Evolutionary conservation across 2,797 vertebrate genomes (phyloP).

Genomic region (Neostethus bicornis): DNA sequence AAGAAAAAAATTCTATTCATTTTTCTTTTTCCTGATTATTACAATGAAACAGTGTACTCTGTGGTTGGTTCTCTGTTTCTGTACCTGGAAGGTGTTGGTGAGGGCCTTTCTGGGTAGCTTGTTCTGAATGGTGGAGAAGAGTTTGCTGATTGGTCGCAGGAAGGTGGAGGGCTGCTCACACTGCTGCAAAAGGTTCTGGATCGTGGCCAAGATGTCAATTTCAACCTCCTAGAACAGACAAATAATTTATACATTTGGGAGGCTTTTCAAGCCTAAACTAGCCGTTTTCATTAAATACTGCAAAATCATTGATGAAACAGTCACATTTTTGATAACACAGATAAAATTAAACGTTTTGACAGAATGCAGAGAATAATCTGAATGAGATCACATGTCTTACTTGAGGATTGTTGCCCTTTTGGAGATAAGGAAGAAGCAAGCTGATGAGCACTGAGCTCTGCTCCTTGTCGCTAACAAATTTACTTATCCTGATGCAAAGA

Average conservation of each 20-base stretch:
- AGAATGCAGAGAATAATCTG: too few species aligned
- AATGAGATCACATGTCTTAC: constrained; percentile 65
- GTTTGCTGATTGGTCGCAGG: constrained; percentile 88
- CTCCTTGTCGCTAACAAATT: constrained; percentile 89
- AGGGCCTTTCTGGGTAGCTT: constrained; percentile 89
- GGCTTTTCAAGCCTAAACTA: not conserved
- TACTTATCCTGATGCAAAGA: constrained; percentile 84
- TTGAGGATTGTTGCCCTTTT: constrained; percentile 83
- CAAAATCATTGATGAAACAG: too few species aligned
- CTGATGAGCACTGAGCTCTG: constrained; percentile 91
- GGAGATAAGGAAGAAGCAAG: constrained; percentile 90
- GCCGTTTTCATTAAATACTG: too few species aligned
- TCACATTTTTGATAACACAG: too few species aligned
- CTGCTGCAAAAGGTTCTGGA: constrained; percentile 90
- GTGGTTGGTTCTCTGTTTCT: too few species aligned
- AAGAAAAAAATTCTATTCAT: too few species aligned
- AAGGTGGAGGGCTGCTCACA: constrained; percentile 83
- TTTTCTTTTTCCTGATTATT: too few species aligned
- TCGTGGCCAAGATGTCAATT: constrained; percentile 90
- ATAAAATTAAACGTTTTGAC: too few species aligned
- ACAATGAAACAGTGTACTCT: too few species aligned
- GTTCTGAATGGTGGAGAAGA: constrained; percentile 88
- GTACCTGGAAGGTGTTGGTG: constrained; percentile 90
- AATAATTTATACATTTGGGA: not conserved
- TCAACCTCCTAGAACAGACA: constrained; percentile 84